phyloP scores from a whole-genome alignment of 1,140 invertebrate species.

The Anthonomus grandis region DNA sequence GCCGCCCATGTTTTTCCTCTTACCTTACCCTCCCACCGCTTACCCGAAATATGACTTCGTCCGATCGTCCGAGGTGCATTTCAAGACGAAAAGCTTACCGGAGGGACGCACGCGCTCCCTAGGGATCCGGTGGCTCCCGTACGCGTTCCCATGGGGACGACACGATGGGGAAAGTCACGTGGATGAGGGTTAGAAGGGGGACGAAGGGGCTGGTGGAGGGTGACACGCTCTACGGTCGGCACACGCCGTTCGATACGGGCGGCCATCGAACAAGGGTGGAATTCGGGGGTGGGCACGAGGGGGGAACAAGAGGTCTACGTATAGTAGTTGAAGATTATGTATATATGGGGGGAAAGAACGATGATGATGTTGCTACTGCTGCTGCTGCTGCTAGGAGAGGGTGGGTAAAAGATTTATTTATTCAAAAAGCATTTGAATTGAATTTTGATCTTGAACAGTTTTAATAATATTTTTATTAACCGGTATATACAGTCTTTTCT shows the following conservation, averaged over 20 bases:
- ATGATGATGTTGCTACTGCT: no score
- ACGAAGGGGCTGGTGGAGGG: slow-evolving; percentile 33
- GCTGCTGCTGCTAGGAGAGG: no score
- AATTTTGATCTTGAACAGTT: no score
- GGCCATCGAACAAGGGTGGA: slow-evolving; percentile 35
- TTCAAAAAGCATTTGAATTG: no score
- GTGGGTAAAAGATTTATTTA: no score
- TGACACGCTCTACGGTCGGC: slow-evolving; percentile 41
- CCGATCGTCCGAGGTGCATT: slow-evolving; percentile 37
- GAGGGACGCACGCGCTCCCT: slow-evolving; percentile 42
- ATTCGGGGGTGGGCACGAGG: slow-evolving; percentile 18
- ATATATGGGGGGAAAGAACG: no score
- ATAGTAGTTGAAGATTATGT: no score
- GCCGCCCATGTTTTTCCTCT: neutral
- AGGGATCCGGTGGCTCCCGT: slow-evolving; percentile 35
- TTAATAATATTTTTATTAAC: no score
- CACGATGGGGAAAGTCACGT: no score
- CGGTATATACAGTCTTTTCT: no score
- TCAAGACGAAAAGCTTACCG: slow-evolving; percentile 46
- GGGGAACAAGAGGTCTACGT: no score
- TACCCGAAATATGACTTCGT: slow-evolving; percentile 10
- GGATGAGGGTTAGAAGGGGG: slow-evolving; percentile 37
- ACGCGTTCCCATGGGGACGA: slow-evolving; percentile 52
- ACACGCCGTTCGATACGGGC: slow-evolving; percentile 41
- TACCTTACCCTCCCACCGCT: neutral